Percentiles rank a stretch among this genome's conserved stretches.
phyloP scores from a whole-genome alignment of 1,140 invertebrate species.

The Paralvinella palmiformis region DNA sequence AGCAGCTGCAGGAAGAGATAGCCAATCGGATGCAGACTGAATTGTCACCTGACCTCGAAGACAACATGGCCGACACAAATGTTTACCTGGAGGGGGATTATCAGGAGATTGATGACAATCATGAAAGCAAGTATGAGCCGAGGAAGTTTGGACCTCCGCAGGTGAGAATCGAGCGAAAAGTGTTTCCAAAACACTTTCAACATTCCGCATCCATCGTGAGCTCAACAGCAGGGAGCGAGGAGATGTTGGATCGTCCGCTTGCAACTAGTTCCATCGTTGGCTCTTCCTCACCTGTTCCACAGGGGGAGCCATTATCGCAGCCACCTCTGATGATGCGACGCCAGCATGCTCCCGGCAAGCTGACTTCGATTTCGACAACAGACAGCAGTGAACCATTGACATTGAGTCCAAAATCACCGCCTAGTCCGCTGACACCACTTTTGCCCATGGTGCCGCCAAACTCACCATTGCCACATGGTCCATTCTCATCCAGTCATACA shows the following conservation, averaged over 20 bases:
- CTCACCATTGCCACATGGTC: neutral
- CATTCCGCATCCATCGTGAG: neutral
- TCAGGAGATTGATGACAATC: slow-evolving; percentile 1
- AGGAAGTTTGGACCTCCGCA: neutral
- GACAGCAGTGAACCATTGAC: no score
- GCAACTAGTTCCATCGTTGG: no score
- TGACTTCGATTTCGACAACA: no score
- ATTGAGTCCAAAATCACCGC: no score
- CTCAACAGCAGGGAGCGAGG: neutral
- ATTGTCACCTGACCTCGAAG: neutral
- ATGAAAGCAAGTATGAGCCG: neutral
- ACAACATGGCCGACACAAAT: neutral
- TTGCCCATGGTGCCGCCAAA: neutral
- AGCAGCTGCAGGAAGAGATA: neutral
- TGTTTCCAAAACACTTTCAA: neutral
- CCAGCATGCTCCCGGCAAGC: no score
- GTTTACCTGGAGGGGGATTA: neutral
- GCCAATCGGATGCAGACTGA: neutral
- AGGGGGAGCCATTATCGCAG: no score
- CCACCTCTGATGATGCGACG: no score
- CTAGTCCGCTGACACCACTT: neutral
- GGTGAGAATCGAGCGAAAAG: neutral
- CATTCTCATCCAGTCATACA: no score
- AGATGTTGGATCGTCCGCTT: slow-evolving; percentile 2
- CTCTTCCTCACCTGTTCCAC: no score